Base-by-base conservation (phyloP, 2,888 invertebrate species). In the Saturnia japonica region DNA sequence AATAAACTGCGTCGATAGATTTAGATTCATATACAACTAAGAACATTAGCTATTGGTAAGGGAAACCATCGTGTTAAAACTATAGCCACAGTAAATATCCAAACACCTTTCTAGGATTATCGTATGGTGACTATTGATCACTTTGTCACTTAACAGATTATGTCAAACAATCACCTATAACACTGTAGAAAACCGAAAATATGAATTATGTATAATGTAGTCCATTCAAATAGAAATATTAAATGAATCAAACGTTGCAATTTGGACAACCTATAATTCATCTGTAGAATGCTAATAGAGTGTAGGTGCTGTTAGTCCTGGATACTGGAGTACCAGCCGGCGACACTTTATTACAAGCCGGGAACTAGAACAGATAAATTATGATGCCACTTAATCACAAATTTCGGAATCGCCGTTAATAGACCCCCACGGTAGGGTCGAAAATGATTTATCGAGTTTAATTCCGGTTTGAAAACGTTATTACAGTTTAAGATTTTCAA, bases 351-450 rank as follows among this genome's bases (percentile, higher is more conserved):
- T 87, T 87, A 85, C 78, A 69, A 68, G 42, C 76, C 85, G 82
- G 86, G 85, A 87, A 85, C 82, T 80, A 79, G 79, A 80, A 74
- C 80, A 82, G 84, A 86, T 87, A 87, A 89, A 82, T 89, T 88
- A 89, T 87, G 83, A 85, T 80, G 81, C 76, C 85, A 84, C 85
- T 88, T 89, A 85, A 88, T 89, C 88, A 88, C 82, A 85, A 87
- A 88, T 88, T 72, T 84, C 84, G 81, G 84, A 85, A 83, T 84
- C 82, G 80, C 84, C 83, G 85, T 85, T 88, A 88, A 87, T 86
- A 85, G 87, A 78, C 75, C 75, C 72, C 73, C 75, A 76, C 74
- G 75, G 75, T 77, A 78, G 81, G 81, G 80, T 79, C 78, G 80
- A 82, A 82, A 82, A 75, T 84, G 85, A 85, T 85, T 84, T 84